Conservation (phyloP, 1,140 invertebrate genomes). For the Geopemphigus sp. region DNA sequence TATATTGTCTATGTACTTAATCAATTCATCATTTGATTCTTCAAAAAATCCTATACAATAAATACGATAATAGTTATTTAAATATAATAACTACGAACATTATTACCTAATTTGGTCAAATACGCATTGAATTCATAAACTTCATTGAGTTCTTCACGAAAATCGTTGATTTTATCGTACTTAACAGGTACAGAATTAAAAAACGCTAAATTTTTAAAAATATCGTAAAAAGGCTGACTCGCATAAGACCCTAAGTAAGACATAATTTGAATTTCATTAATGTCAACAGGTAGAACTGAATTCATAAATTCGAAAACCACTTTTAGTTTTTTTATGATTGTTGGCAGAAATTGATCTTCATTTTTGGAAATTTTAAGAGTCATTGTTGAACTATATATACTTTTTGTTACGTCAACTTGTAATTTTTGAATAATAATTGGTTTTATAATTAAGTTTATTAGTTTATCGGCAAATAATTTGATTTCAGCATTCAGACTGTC, state of each 20-base stretch:
- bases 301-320: conserved; percentile 51
- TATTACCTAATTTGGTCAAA: conserved; percentile 60
- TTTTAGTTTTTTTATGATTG: conserved; percentile 24
- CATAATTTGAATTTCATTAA: conserved; percentile 61
- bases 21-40: conserved; percentile 58
- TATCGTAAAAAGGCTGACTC: conserved; percentile 61
- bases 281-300: conserved; percentile 56
- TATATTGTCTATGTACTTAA: conserved; percentile 73
- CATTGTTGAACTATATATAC: conserved; percentile 4
- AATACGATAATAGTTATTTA: not conserved
- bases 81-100: not conserved
- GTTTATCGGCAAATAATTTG: conserved; percentile 18
- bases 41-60: conserved; percentile 58
- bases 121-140: conserved; percentile 68
- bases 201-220: conserved; percentile 73
- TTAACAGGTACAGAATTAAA: conserved; percentile 72
- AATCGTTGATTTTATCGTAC: conserved; percentile 67
- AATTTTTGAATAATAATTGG: conserved; percentile 36
- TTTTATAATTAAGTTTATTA: conserved; percentile 34
- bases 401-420: not conserved
- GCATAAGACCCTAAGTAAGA: conserved; percentile 64
- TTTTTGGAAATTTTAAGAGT: conserved; percentile 27
- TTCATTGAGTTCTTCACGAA: conserved; percentile 63
- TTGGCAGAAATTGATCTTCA: conserved; percentile 24
- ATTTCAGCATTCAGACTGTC: conserved; percentile 28